Percentiles rank a stretch among this genome's conserved stretches.
Evolutionary conservation across 2,888 invertebrate genomes (phyloP).

Genomic region (Andrena trimmerana): DNA sequence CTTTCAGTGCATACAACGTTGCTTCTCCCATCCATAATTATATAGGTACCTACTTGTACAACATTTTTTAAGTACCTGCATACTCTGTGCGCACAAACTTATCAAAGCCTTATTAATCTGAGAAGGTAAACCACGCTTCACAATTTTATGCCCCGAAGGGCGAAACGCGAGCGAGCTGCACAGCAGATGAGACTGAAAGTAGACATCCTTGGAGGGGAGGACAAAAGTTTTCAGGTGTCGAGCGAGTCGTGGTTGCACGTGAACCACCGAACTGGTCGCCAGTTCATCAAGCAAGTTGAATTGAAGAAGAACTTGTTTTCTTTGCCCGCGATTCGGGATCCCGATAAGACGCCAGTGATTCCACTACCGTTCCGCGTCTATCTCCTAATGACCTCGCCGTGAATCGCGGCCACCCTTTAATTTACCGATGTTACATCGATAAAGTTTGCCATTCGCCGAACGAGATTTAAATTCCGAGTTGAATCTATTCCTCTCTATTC

Average conservation of each 20-base stretch:
- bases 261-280: constrained; percentile 51
- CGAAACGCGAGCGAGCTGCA: constrained; percentile 33
- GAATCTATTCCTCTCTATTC: constrained; percentile 2
- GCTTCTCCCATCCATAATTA: too few relatives aligned
- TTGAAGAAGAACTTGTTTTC: constrained; percentile 77
- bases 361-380: constrained; percentile 61
- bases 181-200: constrained; percentile 47
- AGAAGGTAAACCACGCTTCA: background rate
- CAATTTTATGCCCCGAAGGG: constrained; percentile 8
- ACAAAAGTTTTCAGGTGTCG: constrained; percentile 71
- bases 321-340: constrained; percentile 71
- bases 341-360: constrained; percentile 73
- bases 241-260: constrained; percentile 66
- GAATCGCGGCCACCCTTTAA: constrained; percentile 70
- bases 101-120: background rate
- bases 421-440: constrained; percentile 73
- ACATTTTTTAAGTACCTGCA: too few relatives aligned
- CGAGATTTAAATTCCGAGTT: constrained; percentile 31
- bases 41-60: too few relatives aligned
- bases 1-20: too few relatives aligned
- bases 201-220: constrained; percentile 50
- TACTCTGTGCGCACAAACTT: background rate
- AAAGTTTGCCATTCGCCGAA: constrained; percentile 59
- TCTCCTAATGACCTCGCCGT: constrained; percentile 69
- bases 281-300: constrained; percentile 80